A percentile compares a stretch with the other conserved stretches of the same genome.
Conservation (phyloP, 1,140 invertebrate species). For the Drosophila biarmipes region DNA sequence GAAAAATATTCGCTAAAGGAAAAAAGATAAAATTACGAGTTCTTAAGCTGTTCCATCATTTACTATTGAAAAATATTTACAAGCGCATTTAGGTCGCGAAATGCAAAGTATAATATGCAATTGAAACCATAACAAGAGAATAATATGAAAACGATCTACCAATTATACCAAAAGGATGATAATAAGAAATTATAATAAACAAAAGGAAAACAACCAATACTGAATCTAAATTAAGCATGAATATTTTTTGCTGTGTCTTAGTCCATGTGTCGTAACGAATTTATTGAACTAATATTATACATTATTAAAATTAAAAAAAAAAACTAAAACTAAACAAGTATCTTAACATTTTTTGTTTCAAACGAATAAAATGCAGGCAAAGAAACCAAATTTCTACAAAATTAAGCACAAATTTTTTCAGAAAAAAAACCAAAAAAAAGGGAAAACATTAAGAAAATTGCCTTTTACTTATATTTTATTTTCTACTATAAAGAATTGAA, state of each 20-base stretch:
- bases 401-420: constrained; percentile 77
- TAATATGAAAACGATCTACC: background rate
- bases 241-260: constrained; percentile 83
- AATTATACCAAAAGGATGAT: constrained; percentile 13
- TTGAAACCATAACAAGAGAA: constrained; percentile 34
- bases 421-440: constrained; percentile 41
- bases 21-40: constrained; percentile 22
- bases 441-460: constrained; percentile 62
- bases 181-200: constrained; percentile 19
- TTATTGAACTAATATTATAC: constrained; percentile 73
- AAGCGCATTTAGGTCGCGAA: constrained; percentile 61
- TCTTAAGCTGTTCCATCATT: constrained; percentile 70
- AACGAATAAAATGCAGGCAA: constrained; percentile 49
- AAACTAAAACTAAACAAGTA: constrained; percentile 17
- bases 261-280: constrained; percentile 82
- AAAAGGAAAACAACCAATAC: constrained; percentile 45
- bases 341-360: constrained; percentile 41
- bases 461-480: constrained; percentile 78
- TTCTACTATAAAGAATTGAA: constrained; percentile 60
- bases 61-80: constrained; percentile 74
- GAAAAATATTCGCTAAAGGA: constrained; percentile 20
- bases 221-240: constrained; percentile 77
- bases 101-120: constrained; percentile 48
- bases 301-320: constrained; percentile 47
- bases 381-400: constrained; percentile 71